Evolutionary conservation across 2,888 invertebrate genomes (phyloP).

Genomic region (Rhingia campestris): DNA sequence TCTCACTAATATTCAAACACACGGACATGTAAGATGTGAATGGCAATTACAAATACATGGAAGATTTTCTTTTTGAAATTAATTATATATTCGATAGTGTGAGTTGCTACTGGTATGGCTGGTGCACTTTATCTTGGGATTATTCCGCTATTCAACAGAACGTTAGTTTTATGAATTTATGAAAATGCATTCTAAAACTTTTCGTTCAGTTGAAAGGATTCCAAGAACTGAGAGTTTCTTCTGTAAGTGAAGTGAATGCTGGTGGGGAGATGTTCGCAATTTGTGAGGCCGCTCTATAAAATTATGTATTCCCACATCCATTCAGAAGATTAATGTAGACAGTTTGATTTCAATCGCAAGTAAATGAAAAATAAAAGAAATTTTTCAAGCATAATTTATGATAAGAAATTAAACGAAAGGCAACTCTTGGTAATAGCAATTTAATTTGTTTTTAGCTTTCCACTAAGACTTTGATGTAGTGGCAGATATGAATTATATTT

Average conservation of each 20-base stretch:
- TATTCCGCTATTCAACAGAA: conserved; percentile 40
- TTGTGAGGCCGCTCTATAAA: conserved; percentile 10
- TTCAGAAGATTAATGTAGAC: conserved; percentile 23
- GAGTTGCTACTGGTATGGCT: conserved; percentile 1
- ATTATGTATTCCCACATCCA: conserved; percentile 18
- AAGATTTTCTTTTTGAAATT: conserved; percentile 33
- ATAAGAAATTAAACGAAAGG: neutral
- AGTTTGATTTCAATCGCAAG: conserved; percentile 6
- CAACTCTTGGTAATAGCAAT: no score
- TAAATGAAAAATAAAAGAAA: conserved; percentile 2
- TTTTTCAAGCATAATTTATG: neutral
- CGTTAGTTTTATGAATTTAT: conserved; percentile 48
- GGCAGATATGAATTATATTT: no score
- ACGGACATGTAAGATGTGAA: conserved; percentile 39
- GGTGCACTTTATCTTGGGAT: conserved; percentile 45
- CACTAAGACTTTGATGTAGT: no score
- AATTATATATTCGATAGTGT: conserved; percentile 47
- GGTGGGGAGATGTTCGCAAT: neutral
- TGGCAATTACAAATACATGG: conserved; percentile 54
- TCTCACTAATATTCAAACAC: conserved; percentile 49
- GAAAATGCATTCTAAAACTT: conserved; percentile 52
- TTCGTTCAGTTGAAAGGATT: conserved; percentile 17
- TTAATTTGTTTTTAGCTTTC: no score
- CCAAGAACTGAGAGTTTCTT: conserved; percentile 7
- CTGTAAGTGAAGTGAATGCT: conserved; percentile 36